Percentiles rank a stretch among this genome's conserved stretches.
Evolutionary conservation across 2,888 invertebrate species (phyloP).

Genomic region (Boloria selene): DNA sequence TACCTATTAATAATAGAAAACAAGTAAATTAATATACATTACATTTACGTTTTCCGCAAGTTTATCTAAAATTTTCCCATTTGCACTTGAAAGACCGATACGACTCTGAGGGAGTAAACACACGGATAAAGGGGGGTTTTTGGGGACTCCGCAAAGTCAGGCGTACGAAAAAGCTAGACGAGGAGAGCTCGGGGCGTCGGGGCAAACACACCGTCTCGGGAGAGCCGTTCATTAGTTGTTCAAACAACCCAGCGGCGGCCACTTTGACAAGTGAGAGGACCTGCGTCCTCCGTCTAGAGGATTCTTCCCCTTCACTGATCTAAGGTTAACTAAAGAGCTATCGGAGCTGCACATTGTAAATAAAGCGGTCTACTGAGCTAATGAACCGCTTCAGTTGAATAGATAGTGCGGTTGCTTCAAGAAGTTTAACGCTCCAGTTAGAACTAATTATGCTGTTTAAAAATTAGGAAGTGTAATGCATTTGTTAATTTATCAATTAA

Average conservation of each 20-base stretch:
- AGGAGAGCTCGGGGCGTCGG: conserved; percentile 61
- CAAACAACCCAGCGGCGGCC: conserved; percentile 79
- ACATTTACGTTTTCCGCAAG: conserved; percentile 12
- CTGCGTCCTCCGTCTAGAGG: conserved; percentile 51
- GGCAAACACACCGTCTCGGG: conserved; percentile 77
- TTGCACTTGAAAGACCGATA: conserved; percentile 67
- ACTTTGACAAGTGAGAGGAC: conserved; percentile 78
- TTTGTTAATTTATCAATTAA: not conserved
- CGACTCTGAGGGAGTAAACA: conserved; percentile 65
- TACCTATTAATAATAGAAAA: no score
- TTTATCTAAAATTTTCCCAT: conserved; percentile 60
- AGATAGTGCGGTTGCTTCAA: conserved; percentile 16
- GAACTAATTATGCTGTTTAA: conserved; percentile 11
- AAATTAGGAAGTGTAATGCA: not conserved
- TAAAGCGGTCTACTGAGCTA: conserved; percentile 62
- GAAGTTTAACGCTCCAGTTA: not conserved
- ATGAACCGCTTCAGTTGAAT: conserved; percentile 25
- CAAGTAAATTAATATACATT: not conserved
- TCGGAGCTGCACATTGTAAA: conserved; percentile 64
- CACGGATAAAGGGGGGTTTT: conserved; percentile 45
- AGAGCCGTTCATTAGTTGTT: conserved; percentile 81
- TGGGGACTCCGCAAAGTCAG: conserved; percentile 52
- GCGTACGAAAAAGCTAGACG: conserved; percentile 67
- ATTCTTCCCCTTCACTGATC: conserved; percentile 73
- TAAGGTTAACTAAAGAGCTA: conserved; percentile 69